Evolutionary conservation across 2,888 invertebrate genomes (phyloP).

Genomic region (Agonopterix arenella): DNA sequence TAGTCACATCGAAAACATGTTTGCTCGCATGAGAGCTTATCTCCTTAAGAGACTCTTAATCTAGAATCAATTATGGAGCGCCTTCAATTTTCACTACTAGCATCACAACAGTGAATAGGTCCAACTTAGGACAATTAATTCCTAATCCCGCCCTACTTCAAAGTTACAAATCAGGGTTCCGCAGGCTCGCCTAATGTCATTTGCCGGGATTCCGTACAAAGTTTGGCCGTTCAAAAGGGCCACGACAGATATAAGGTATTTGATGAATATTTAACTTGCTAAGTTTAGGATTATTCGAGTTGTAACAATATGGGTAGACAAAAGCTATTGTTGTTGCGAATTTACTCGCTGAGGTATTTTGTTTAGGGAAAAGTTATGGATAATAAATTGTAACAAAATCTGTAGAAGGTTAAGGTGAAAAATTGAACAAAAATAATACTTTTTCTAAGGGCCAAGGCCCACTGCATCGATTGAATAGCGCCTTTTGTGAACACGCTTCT

Average conservation of each 20-base stretch:
- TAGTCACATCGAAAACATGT: no score
- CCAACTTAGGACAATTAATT: constrained; percentile 46
- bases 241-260: constrained; percentile 3
- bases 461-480: no score
- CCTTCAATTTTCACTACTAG: constrained; percentile 12
- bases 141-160: constrained; percentile 31
- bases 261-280: constrained; percentile 13
- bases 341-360: no score
- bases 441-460: no score
- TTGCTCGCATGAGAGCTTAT: no score
- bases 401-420: no score
- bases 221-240: constrained; percentile 16
- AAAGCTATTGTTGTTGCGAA: no score
- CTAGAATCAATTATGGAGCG: constrained; percentile 21
- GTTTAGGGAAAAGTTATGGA: no score
- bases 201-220: constrained; percentile 17
- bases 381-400: no score
- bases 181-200: constrained; percentile 23
- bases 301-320: not conserved
- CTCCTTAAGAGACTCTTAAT: constrained; percentile 2
- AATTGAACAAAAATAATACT: no score
- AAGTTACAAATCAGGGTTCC: constrained; percentile 49
- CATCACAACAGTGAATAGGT: constrained; percentile 6
- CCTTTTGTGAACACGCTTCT: no score
- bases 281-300: not conserved